Base-by-base conservation (phyloP, 2,113 vertebrate species). In the Falco punctatus region DNA sequence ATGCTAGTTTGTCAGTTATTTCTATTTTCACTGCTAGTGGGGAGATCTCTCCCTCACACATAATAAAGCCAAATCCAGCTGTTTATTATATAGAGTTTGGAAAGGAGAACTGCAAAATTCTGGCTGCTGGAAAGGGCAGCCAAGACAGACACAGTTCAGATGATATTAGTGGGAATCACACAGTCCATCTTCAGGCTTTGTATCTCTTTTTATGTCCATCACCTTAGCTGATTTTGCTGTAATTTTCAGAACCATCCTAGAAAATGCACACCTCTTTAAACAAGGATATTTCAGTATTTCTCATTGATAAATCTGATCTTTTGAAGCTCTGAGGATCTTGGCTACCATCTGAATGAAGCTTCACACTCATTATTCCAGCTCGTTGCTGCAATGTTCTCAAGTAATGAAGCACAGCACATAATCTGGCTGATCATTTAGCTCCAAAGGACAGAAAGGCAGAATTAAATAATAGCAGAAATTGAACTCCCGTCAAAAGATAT, bases 381-480 rank as follows among this genome's bases (percentile, higher is more conserved):
- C 6, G 1, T 72, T 88, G 82, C 88, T 73, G 86, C 71, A 83
- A 77, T 86, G 92, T 94, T 92, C 92, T 92, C 62, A 69, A 61
- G 75, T 92, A 95, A 94, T 8, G 9, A 93, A 92, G 86, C 91
- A 88, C 66, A 90, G 46, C 58, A 79, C 74, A 69, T 87, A 77
- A 77, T 83, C 88, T 86, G 67, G 62, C 58, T 66, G 67, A 92
- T 92, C 75, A 57, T 77, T 88, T 92, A 92, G 35, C 79, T 93
- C 86, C 62, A 81, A 86, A 90, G 62, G 75, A 83, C 71, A 35
- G 58, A 82, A 86, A 82, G 58, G 19, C 33, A 94, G 75, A 89
- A 86, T 51, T 66, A 81, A 89, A 66, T 71, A 75, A 81, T 46
- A 61, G 52, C 23, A 86, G 58, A 94, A 93, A 90, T 40, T 77